Evolutionary conservation across 2,888 invertebrate genomes (phyloP).

Genomic region (Agrilus mali): DNA sequence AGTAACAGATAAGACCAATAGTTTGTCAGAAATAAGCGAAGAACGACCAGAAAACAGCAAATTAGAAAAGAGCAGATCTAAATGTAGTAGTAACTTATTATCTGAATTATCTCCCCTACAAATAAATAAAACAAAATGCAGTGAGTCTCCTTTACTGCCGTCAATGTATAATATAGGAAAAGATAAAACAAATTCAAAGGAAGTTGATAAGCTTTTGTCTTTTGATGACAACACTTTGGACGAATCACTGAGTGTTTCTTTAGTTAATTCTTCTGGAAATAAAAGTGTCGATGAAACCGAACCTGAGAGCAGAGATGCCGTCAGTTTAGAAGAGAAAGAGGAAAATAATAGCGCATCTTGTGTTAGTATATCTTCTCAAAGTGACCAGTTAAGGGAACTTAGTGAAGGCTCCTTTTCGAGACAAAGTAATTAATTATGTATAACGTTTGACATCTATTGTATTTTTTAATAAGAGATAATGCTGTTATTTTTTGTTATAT

Average conservation of each 20-base stretch:
- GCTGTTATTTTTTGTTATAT: too few relatives aligned
- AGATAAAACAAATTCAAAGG: conserved; percentile 23
- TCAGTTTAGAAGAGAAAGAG: too few relatives aligned
- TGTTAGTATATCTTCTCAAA: too few relatives aligned
- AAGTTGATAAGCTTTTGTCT: conserved; percentile 26
- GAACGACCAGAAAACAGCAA: conserved; percentile 11
- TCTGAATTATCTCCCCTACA: conserved; percentile 27
- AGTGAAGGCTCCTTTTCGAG: too few relatives aligned
- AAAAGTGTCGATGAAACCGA: too few relatives aligned
- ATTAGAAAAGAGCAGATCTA: conserved; percentile 23
- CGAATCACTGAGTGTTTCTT: conserved; percentile 10
- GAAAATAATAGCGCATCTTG: too few relatives aligned
- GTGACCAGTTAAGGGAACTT: too few relatives aligned
- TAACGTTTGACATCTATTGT: too few relatives aligned
- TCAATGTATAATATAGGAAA: conserved; percentile 29
- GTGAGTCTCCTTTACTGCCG: conserved; percentile 24
- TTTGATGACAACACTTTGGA: conserved; percentile 20
- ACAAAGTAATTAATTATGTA: too few relatives aligned
- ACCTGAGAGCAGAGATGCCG: too few relatives aligned
- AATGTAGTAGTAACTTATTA: conserved; percentile 23
- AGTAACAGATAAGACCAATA: background rate
- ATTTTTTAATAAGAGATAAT: too few relatives aligned
- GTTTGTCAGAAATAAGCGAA: conserved; percentile 4
- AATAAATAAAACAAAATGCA: conserved; percentile 23
- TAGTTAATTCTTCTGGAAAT: too few relatives aligned